Base-by-base conservation (phyloP, 2,113 vertebrate genomes). In the Leptobrachium ailaonicum region DNA sequence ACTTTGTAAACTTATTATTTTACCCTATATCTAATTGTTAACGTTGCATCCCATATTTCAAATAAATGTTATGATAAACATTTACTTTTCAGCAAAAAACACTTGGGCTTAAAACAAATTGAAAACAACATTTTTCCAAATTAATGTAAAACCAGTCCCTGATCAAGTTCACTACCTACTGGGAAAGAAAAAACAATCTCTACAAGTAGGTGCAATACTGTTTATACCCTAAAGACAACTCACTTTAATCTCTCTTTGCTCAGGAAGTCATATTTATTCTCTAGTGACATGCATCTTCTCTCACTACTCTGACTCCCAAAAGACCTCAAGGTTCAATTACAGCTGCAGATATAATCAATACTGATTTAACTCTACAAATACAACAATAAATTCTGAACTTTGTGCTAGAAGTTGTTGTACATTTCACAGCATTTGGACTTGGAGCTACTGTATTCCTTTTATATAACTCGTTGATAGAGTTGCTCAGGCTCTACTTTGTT, bases 311-410 rank as follows among this genome's bases (percentile, higher is more conserved):
- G 71, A 74, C 71, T 80, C 78, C 78, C 71, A 58, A 68, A 80
- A 62, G 77, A 80, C 77, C 63, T 80, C 62, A 40, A 67, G 71
- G 50, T 80, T 73, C 78, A 80, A 80, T 80, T 80, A 80, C 71
- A 73, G 41, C 71, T 74, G n/a, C 78, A 80, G 78, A 80, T 80
- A 74, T 80, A 74, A 80, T 80, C 78, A 80, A 80, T 80, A 80
- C 78, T 80, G 78, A 80, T 80, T 80, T 80, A 67, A 80, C 71
- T 80, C 78, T 68, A 58, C 78, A 73, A 73, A 80, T 71, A 68
- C 41, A 74, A 68, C 47, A 74, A 80, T 80, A 80, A 74, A 80
- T 80, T 74, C 41, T 44, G 14, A 66, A 67, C 71, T n/a, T 67
- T 64, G 41, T 68, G 53, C 42, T 73, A 73, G 64, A 50, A 47